These are phyloP conservation scores for Decapterus maruadsi DNA, from an alignment of 2,797 vertebrate species.

Conservation along the genomic window DNA sequence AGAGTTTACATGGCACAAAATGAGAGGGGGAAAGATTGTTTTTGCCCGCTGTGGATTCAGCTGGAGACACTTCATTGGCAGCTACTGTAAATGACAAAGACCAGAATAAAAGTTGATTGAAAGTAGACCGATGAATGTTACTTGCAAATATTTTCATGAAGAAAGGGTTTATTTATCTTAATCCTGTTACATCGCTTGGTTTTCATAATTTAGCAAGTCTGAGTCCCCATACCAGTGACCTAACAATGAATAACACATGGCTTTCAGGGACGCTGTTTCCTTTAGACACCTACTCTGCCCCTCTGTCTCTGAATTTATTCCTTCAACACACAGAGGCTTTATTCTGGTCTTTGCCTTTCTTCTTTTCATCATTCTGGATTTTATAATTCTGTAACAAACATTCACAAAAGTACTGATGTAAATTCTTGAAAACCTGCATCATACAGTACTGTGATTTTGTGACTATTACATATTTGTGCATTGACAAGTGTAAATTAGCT, in stretches of 20 bases:
- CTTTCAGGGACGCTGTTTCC: constrained; percentile 25
- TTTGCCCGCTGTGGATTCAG: background rate
- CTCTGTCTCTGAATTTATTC: constrained; percentile 10
- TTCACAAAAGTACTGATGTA: background rate
- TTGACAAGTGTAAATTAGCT: too few species aligned
- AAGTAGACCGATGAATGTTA: background rate
- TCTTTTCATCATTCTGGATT: background rate
- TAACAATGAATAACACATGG: constrained; percentile 68
- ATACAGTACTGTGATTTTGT: background rate
- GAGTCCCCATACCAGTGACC: constrained; percentile 45
- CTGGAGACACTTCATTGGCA: constrained; percentile 7
- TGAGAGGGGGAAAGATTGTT: background rate
- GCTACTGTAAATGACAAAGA: background rate
- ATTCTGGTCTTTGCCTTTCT: background rate
- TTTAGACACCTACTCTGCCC: background rate
- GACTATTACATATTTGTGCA: background rate
- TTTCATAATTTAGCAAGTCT: constrained; percentile 63
- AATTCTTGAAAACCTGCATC: background rate
- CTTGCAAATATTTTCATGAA: background rate
- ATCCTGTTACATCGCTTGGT: constrained; percentile 21
- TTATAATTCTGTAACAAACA: background rate
- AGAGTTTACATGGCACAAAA: constrained; percentile 13
- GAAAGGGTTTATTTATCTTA: background rate
- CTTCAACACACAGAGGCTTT: constrained; percentile 7
- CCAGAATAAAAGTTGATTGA: background rate